phyloP scores from a whole-genome alignment of 2,113 vertebrate species.

The Girardinichthys multiradiatus region DNA sequence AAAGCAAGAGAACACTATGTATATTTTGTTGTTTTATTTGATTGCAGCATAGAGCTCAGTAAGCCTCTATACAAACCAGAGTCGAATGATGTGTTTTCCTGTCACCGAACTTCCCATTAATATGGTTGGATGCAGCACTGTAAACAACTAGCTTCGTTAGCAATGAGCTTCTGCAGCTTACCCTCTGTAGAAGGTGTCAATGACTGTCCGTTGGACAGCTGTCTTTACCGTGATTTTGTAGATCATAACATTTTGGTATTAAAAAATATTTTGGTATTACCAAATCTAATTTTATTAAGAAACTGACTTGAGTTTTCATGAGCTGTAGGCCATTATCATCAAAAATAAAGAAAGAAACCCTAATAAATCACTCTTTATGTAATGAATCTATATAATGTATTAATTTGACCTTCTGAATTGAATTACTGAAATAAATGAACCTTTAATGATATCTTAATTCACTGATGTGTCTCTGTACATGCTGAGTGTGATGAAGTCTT shows the following conservation, averaged over 20 bases:
- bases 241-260: too few relatives aligned
- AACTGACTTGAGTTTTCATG: not conserved
- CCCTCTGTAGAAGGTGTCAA: too few relatives aligned
- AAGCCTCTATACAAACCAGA: too few relatives aligned
- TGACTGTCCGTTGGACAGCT: not conserved
- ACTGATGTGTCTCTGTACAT: not conserved
- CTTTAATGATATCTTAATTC: not conserved
- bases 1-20: too few relatives aligned
- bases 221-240: not conserved
- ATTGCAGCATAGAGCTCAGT: too few relatives aligned
- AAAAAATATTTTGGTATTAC: too few relatives aligned
- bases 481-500: not conserved
- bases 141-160: too few relatives aligned
- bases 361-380: too few relatives aligned
- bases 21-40: too few relatives aligned
- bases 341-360: too few relatives aligned
- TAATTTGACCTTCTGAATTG: not conserved
- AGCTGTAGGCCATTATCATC: not conserved
- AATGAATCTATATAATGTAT: not conserved
- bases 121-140: not conserved
- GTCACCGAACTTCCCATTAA: not conserved
- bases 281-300: too few relatives aligned
- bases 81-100: not conserved
- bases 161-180: too few relatives aligned
- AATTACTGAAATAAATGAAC: not conserved